phyloP scores from a whole-genome alignment of 2,888 invertebrate genomes.

The Catonia carolina region DNA sequence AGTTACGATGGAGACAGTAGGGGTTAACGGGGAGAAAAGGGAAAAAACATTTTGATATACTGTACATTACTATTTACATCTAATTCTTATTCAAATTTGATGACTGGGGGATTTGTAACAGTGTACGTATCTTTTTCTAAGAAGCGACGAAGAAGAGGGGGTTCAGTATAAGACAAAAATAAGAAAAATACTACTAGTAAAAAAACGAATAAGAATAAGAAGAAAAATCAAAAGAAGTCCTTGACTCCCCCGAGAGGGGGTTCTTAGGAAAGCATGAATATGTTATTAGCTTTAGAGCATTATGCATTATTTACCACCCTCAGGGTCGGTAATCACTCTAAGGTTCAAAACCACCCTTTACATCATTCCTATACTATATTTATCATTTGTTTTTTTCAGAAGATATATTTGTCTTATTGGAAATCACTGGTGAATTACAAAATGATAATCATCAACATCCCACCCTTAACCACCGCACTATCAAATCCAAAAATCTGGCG shows the following conservation, averaged over 20 bases:
- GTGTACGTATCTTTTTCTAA: not conserved
- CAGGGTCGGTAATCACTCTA: conserved; percentile 1
- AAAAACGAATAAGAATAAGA: not conserved
- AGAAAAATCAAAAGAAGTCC: conserved; percentile 10
- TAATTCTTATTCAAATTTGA: conserved; percentile 30
- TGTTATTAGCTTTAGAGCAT: conserved; percentile 7
- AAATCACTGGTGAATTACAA: too few relatives aligned
- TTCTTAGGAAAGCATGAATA: conserved; percentile 1
- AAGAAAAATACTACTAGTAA: too few relatives aligned
- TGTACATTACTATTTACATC: conserved; percentile 29
- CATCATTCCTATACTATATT: too few relatives aligned
- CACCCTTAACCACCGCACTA: too few relatives aligned
- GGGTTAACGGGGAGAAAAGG: not conserved
- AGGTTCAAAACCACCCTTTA: too few relatives aligned
- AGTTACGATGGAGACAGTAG: too few relatives aligned
- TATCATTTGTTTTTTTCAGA: too few relatives aligned
- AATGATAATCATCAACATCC: too few relatives aligned
- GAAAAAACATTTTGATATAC: conserved; percentile 7
- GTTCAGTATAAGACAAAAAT: not conserved
- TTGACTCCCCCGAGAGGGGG: not conserved
- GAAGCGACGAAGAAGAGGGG: not conserved
- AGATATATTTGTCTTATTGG: too few relatives aligned
- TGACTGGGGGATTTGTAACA: conserved; percentile 21
- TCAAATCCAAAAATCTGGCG: too few relatives aligned
- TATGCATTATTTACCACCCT: conserved; percentile 12